Evolutionary conservation across 1,140 invertebrate genomes (phyloP).

Genomic region (Drosophila gunungcola): DNA sequence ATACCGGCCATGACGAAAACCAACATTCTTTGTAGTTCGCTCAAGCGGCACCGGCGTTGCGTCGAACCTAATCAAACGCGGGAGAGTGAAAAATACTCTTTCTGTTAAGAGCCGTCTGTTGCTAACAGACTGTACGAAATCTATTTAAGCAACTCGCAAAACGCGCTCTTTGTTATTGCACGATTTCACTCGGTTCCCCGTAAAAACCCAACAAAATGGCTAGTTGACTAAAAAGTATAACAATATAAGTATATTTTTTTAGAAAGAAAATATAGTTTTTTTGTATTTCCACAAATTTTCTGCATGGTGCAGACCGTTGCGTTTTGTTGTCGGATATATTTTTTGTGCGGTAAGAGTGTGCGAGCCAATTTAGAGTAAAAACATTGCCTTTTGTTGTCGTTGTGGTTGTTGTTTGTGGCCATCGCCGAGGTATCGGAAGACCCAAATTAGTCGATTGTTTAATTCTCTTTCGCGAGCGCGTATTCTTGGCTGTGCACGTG

Average conservation of each 20-base stretch:
- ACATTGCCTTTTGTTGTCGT: slow-evolving; percentile 23
- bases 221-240: slow-evolving; percentile 10
- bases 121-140: not conserved
- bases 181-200: slow-evolving; percentile 6
- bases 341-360: slow-evolving; percentile 30
- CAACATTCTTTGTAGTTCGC: too few species aligned
- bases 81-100: not conserved
- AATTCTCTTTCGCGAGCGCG: slow-evolving; percentile 21
- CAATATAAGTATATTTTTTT: slow-evolving; percentile 6
- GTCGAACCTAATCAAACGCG: not conserved
- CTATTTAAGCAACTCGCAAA: slow-evolving; percentile 11
- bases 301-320: slow-evolving; percentile 2
- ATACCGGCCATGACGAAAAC: too few species aligned
- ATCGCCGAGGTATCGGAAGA: slow-evolving; percentile 23
- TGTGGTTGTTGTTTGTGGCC: slow-evolving; percentile 13
- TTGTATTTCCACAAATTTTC: not conserved
- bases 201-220: slow-evolving; percentile 5
- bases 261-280: not conserved
- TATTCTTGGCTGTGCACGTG: not conserved
- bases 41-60: not conserved
- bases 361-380: slow-evolving; percentile 43
- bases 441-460: slow-evolving; percentile 27
- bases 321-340: slow-evolving; percentile 17
- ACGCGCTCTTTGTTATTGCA: slow-evolving; percentile 9
- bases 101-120: too few species aligned